These are phyloP conservation scores for Xylocopa sonorina DNA, from an alignment of 1,140 invertebrate genomes.

Conservation along the genomic window DNA sequence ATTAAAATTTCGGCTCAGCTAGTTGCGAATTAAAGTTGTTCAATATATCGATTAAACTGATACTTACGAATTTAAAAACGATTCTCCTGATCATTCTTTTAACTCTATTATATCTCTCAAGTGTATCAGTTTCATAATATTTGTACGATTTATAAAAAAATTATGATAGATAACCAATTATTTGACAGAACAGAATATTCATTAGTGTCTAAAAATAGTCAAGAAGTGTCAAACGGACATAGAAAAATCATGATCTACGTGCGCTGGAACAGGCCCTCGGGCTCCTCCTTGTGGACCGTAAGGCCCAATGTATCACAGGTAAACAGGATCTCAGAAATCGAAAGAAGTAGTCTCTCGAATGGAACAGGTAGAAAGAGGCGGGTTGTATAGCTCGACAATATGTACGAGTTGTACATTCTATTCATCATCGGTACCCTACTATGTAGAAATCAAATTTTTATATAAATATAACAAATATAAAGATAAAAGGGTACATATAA, in stretches of 20 bases:
- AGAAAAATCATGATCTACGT: constrained; percentile 6
- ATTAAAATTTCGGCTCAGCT: neutral
- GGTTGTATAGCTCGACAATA: constrained; percentile 1
- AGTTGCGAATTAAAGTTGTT: neutral
- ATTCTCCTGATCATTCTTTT: neutral
- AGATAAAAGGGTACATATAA: no score
- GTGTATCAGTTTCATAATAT: neutral
- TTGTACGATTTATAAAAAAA: neutral
- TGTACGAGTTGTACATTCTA: neutral
- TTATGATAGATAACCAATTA: neutral
- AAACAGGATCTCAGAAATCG: constrained; percentile 67
- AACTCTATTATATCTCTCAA: neutral
- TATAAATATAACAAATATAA: neutral
- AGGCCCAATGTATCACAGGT: constrained; percentile 70
- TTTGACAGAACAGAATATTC: neutral
- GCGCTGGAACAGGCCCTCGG: neutral
- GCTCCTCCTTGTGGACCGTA: constrained; percentile 37
- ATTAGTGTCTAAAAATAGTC: neutral
- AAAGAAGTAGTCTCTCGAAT: constrained; percentile 50
- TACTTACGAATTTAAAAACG: neutral
- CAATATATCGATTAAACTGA: no score
- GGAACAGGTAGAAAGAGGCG: constrained; percentile 45
- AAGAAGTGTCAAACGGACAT: neutral
- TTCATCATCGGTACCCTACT: neutral
- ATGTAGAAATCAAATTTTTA: neutral